A percentile compares a stretch with the other conserved stretches of the same genome.
Conservation (phyloP, 2,113 vertebrate genomes). For the Miniopterus natalensis region DNA sequence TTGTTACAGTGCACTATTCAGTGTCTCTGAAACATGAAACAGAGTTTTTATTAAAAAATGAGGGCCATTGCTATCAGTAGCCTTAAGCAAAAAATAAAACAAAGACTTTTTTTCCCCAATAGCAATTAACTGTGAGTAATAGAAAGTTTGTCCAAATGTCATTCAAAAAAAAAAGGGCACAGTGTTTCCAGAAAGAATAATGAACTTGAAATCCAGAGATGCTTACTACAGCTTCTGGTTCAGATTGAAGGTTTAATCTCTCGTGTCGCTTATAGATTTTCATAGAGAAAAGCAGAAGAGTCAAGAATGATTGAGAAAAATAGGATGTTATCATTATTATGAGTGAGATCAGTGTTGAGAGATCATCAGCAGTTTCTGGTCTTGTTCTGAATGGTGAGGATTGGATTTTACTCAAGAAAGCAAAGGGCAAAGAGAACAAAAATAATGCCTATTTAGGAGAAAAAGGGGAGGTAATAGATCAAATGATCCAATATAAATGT, state of each 20-base stretch:
- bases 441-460: slow-evolving; percentile 51
- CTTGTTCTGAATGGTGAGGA: slow-evolving; percentile 61
- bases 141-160: slow-evolving; percentile 42
- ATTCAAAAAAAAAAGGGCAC: slow-evolving; percentile 49
- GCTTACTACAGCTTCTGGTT: neutral
- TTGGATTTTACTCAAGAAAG: slow-evolving; percentile 77
- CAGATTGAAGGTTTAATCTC: neutral
- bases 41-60: slow-evolving; percentile 58
- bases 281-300: slow-evolving; percentile 58
- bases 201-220: slow-evolving; percentile 65
- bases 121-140: slow-evolving; percentile 67
- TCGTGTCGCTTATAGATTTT: slow-evolving; percentile 43
- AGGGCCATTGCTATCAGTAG: neutral
- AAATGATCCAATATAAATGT: slow-evolving; percentile 36
- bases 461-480: slow-evolving; percentile 45
- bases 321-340: slow-evolving; percentile 71
- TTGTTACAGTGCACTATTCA: neutral
- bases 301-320: slow-evolving; percentile 67
- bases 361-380: slow-evolving; percentile 75
- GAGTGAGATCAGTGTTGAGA: slow-evolving; percentile 79
- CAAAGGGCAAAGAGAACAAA: slow-evolving; percentile 77
- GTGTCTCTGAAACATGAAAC: neutral
- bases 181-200: slow-evolving; percentile 69
- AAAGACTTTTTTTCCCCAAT: neutral
- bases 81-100: slow-evolving; percentile 66